Percentiles rank a stretch among this genome's conserved stretches.
Conservation (phyloP, 2,888 invertebrate genomes). For the Heliconius ismenius region DNA sequence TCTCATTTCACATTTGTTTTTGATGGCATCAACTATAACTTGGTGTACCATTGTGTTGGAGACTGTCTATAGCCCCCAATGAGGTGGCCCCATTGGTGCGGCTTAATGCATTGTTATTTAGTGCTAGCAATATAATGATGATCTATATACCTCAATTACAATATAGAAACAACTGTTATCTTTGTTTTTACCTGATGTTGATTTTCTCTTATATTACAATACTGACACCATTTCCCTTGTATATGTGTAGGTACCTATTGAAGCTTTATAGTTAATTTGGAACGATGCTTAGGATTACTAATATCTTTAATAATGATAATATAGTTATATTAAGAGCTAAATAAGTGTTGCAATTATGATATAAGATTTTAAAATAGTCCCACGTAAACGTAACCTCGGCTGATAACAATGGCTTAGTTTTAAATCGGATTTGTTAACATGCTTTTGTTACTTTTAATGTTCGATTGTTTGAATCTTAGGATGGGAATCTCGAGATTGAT, state of each 20-base stretch:
- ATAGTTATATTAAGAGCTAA: background rate
- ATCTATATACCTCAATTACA: slow-evolving; percentile 70
- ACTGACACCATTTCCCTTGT: slow-evolving; percentile 9
- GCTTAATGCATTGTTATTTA: slow-evolving; percentile 58
- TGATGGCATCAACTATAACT: slow-evolving; percentile 14
- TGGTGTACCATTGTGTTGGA: slow-evolving; percentile 32
- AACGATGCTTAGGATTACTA: background rate
- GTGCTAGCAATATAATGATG: slow-evolving; percentile 59
- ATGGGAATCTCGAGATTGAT: background rate
- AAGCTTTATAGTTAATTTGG: background rate
- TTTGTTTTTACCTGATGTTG: slow-evolving; percentile 5
- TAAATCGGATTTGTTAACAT: slow-evolving; percentile 40
- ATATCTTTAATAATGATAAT: slow-evolving; percentile 15
- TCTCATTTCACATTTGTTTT: too few relatives aligned
- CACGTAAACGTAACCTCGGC: slow-evolving; percentile 39
- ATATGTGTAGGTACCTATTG: background rate
- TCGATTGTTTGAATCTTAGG: slow-evolving; percentile 55
- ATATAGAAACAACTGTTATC: slow-evolving; percentile 45
- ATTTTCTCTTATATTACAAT: slow-evolving; percentile 9
- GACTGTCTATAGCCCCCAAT: slow-evolving; percentile 53
- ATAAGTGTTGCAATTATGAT: slow-evolving; percentile 5
- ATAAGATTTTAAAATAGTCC: slow-evolving; percentile 30
- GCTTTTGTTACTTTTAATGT: slow-evolving; percentile 52
- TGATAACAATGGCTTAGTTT: slow-evolving; percentile 39
- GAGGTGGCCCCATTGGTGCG: slow-evolving; percentile 50